Evolutionary conservation across 2,888 invertebrate genomes (phyloP), one percentile per base, ranked within the genome.

Genomic region (Lacanobia oleracea): DNA sequence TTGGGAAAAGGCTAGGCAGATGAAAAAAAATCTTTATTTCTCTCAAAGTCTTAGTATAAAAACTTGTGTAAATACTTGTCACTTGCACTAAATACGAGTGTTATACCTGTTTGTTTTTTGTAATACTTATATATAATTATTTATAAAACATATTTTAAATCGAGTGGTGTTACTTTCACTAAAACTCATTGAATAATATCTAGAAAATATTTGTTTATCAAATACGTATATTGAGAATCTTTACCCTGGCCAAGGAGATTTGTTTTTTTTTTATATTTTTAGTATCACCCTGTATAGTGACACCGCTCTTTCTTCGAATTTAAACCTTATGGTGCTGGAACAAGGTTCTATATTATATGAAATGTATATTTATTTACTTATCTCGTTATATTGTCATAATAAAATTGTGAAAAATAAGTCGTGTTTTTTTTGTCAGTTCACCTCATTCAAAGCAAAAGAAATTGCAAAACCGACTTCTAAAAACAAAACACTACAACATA

Each of bases 341-440:
- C 67, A 72, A 37, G 72, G 78, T 81, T 74, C 75, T 83, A 67
- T 78, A 67, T 51, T 64, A 51, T 64, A 60, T 63, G 9, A 72
- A 59, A 16, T 21, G 72, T 57, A 53, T 59, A 64, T 66, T 68
- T 75, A 73, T 75, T 62, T 77, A 68, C 60, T 16, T 75, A 75
- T 83, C 78, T 84, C 61, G 51, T 83, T 81, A 37, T 82, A 72
- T 76, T 85, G 84, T 83, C 48, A 81, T 77, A 82, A 66, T 83
- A 82, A 84, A 83, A 77, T 67, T 81, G 54, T 70, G 69, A 70
- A 81, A 80, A 77, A 50, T 62, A 23, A 33, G 27, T 27, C 18
- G 1, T 27, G 60, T 0, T 14, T 75, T 71, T 70, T 27, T 23
- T 48, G n/a, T 12, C n/a, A 12, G 12, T 12, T 14, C 43, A 5